phyloP scores from a whole-genome alignment of 2,888 invertebrate species.

The Malthinus flaveolus region DNA sequence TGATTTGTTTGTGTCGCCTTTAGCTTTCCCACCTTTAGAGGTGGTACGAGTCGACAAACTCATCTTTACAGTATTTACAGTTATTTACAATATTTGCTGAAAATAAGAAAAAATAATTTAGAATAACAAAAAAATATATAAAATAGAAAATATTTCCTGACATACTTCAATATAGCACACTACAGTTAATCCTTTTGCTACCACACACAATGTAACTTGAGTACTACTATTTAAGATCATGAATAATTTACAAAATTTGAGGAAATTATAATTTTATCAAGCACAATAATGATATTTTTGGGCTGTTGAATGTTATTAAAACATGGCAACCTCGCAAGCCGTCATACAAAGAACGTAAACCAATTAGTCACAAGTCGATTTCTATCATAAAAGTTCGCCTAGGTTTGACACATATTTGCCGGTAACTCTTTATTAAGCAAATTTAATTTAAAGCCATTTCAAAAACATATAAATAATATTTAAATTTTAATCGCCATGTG shows the following conservation, averaged over 20 bases:
- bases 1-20: constrained; percentile 48
- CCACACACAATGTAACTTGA: too few species aligned
- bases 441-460: not conserved
- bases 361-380: constrained; percentile 4
- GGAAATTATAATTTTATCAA: too few species aligned
- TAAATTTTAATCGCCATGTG: constrained; percentile 62
- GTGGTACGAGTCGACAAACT: constrained; percentile 72
- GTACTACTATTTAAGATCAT: too few species aligned
- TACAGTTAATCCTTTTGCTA: too few species aligned
- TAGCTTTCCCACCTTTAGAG: constrained; percentile 63
- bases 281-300: too few species aligned
- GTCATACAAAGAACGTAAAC: constrained; percentile 27
- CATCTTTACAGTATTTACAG: constrained; percentile 79
- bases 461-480: constrained; percentile 22
- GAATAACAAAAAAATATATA: not conserved
- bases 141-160: too few species aligned
- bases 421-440: constrained; percentile 6
- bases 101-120: constrained; percentile 46
- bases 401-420: constrained; percentile 9
- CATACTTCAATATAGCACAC: too few species aligned
- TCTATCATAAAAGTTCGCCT: not conserved
- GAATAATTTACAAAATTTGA: too few species aligned
- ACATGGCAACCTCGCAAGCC: constrained; percentile 26
- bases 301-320: constrained; percentile 21
- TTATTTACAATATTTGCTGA: constrained; percentile 74